Conservation (phyloP, 2,888 invertebrate genomes). For the Chorisops tibialis region DNA sequence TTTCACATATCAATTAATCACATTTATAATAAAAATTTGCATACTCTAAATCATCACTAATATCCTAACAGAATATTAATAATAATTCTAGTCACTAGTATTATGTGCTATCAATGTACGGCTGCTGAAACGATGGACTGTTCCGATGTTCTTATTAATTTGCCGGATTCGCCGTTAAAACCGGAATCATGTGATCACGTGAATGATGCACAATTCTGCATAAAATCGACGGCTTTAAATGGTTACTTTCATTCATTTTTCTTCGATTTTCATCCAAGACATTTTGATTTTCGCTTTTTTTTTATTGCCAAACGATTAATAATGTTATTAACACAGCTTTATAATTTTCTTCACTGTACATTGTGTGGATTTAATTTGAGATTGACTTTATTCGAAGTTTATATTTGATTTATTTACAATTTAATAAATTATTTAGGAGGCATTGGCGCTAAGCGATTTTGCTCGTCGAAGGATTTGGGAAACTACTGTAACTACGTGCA, state of each 20-base stretch:
- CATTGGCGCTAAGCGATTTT: slow-evolving; percentile 82
- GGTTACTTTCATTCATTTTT: slow-evolving; percentile 31
- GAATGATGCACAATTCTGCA: slow-evolving; percentile 76
- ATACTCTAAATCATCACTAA: not conserved
- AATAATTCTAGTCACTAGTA: slow-evolving; percentile 45
- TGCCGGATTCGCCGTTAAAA: slow-evolving; percentile 54
- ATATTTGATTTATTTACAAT: not conserved
- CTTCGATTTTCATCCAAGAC: not conserved
- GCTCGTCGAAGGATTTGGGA: slow-evolving; percentile 81
- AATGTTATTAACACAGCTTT: not conserved
- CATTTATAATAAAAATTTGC: not conserved
- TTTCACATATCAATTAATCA: not conserved
- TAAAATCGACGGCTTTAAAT: slow-evolving; percentile 67
- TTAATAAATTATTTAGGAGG: slow-evolving; percentile 62
- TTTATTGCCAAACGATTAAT: not conserved
- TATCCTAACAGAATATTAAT: not conserved
- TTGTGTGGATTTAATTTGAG: not conserved
- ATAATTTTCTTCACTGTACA: not conserved
- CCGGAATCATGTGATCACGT: slow-evolving; percentile 69
- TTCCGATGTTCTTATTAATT: slow-evolving; percentile 63
- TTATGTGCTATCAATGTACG: slow-evolving; percentile 78
- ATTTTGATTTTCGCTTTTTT: slow-evolving; percentile 5
- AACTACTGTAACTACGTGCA: slow-evolving; percentile 86
- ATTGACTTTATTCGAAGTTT: not conserved
- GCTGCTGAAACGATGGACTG: slow-evolving; percentile 66